Evolutionary conservation across 2,113 vertebrate species (phyloP).

Genomic region (Sisor rabdophorus): DNA sequence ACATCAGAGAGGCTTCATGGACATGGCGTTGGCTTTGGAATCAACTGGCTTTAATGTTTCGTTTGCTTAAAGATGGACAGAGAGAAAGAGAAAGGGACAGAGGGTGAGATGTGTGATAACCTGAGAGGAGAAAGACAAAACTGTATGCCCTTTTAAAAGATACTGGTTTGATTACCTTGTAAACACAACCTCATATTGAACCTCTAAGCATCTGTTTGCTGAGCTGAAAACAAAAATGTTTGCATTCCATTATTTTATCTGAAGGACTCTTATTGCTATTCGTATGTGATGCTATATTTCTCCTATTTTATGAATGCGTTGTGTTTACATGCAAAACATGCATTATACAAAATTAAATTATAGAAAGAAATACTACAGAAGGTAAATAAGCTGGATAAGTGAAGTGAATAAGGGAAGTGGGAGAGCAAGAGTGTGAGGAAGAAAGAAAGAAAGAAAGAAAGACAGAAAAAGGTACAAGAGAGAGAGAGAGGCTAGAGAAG

Average conservation of each 20-base stretch:
- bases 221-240: background rate
- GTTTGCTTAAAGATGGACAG: background rate
- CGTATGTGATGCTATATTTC: background rate
- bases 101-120: background rate
- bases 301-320: background rate
- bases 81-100: background rate
- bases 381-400: no score
- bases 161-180: background rate
- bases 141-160: background rate
- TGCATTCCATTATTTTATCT: background rate
- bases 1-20: background rate
- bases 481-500: no score
- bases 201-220: background rate
- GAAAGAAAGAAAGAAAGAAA: no score
- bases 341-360: background rate
- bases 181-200: background rate
- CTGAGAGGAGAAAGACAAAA: background rate
- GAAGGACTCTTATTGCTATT: background rate
- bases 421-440: background rate
- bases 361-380: no score
- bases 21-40: no score
- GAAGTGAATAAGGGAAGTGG: no score
- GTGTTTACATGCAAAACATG: background rate
- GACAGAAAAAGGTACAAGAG: no score
- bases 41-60: background rate